Conservation (phyloP, 2,113 vertebrate genomes). For the Picathartes gymnocephalus region DNA sequence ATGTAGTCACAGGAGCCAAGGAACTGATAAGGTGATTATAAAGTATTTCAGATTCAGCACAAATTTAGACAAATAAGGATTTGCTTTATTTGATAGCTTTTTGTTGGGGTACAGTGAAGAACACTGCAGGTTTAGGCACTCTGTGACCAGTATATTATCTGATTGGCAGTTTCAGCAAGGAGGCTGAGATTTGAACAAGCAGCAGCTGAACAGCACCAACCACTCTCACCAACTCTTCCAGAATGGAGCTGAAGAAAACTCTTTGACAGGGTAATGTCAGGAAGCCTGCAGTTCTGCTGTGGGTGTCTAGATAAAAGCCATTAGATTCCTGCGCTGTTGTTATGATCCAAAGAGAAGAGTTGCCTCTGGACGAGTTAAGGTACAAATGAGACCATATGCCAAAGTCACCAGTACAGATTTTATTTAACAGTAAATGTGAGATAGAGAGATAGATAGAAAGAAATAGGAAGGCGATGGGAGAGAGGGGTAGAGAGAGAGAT, state of each 20-base stretch:
- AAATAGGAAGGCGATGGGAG: neutral
- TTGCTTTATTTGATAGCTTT: neutral
- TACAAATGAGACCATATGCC: neutral
- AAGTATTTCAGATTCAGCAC: neutral
- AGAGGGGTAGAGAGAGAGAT: neutral
- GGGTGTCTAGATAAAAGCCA: neutral
- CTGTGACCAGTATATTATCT: neutral
- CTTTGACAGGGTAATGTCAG: neutral
- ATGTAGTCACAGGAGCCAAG: neutral
- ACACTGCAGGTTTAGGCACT: neutral
- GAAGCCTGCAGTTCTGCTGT: neutral
- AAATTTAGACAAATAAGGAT: neutral
- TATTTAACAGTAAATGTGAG: neutral
- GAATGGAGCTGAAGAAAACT: neutral
- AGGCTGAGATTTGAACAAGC: neutral
- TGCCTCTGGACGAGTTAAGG: accelerated
- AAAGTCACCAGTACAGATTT: neutral
- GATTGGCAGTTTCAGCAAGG: neutral
- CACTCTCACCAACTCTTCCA: neutral
- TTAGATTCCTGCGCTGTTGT: neutral
- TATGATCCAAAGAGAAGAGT: accelerated
- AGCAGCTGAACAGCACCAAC: neutral
- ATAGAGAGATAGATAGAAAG: neutral
- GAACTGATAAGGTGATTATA: neutral
- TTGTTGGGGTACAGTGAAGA: neutral